These are phyloP conservation scores for Drosophila paracracens DNA, from an alignment of 2,888 invertebrate genomes.

Conservation along the genomic window DNA sequence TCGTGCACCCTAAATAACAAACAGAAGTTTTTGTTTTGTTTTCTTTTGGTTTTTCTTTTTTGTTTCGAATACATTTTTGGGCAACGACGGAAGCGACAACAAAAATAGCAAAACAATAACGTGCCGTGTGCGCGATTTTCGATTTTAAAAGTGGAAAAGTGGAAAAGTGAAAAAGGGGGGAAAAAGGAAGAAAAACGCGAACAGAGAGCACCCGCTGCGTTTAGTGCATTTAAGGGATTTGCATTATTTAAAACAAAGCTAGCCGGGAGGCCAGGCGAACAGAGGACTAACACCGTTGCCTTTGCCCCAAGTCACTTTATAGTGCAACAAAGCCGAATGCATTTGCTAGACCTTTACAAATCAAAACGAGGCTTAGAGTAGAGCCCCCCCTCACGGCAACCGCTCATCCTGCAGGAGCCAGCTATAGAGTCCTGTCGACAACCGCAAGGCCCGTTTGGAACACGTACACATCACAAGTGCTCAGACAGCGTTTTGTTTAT, in stretches of 20 bases:
- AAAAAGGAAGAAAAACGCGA: constrained; percentile 2
- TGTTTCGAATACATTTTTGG: constrained; percentile 42
- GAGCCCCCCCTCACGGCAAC: constrained; percentile 13
- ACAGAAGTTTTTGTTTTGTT: constrained; percentile 46
- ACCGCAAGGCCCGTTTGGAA: constrained; percentile 51
- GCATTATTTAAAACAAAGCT: constrained; percentile 71
- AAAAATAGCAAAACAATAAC: constrained; percentile 50
- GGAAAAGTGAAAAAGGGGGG: constrained; percentile 2
- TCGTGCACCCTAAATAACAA: constrained; percentile 66
- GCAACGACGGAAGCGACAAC: constrained; percentile 44
- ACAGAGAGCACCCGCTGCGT: constrained; percentile 51
- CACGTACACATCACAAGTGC: constrained; percentile 64
- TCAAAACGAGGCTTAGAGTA: constrained; percentile 60
- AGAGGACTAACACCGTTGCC: constrained; percentile 21
- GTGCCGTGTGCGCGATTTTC: constrained; percentile 66
- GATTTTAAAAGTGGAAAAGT: constrained; percentile 33
- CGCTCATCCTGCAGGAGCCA: background rate
- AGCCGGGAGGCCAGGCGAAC: constrained; percentile 1
- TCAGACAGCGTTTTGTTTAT: constrained; percentile 67
- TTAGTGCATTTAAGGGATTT: constrained; percentile 75
- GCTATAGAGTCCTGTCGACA: constrained; percentile 6
- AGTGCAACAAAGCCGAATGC: constrained; percentile 57
- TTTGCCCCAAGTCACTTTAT: constrained; percentile 21
- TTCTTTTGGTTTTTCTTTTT: background rate
- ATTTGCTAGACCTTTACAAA: constrained; percentile 52